These are phyloP conservation scores for Gadus chalcogrammus DNA, from an alignment of 2,113 vertebrate genomes.

Conservation along the genomic window DNA sequence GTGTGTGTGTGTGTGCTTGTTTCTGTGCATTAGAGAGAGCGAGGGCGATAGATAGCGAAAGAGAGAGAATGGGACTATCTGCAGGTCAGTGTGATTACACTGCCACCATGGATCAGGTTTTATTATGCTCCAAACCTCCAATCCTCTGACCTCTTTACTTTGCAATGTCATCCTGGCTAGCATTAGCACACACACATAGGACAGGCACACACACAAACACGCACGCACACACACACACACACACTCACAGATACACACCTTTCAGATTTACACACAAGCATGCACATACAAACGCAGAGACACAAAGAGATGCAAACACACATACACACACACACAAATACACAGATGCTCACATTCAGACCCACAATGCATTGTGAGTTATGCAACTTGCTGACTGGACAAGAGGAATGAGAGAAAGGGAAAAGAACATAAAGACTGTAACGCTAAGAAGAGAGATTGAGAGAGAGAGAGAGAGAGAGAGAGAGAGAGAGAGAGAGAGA, in stretches of 20 bases:
- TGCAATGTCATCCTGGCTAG: slow-evolving; percentile 64
- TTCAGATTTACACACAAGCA: not conserved
- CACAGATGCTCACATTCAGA: slow-evolving; percentile 44
- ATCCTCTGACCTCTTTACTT: slow-evolving; percentile 56
- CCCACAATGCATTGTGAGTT: slow-evolving; percentile 62
- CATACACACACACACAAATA: not conserved
- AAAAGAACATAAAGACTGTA: not conserved
- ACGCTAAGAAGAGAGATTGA: no score
- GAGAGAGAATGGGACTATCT: not conserved
- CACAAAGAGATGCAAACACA: slow-evolving; percentile 21
- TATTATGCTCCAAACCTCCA: slow-evolving; percentile 69
- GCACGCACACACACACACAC: slow-evolving; percentile 31
- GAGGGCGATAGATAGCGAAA: no score
- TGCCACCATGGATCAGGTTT: slow-evolving; percentile 71
- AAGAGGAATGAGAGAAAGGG: slow-evolving; percentile 33
- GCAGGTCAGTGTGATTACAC: slow-evolving; percentile 56
- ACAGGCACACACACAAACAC: slow-evolving; percentile 21
- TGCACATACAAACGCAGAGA: slow-evolving; percentile 31
- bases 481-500: slow-evolving; percentile 40
- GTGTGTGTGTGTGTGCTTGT: no score
- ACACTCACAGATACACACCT: not conserved
- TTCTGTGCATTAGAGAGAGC: no score
- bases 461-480: slow-evolving; percentile 42
- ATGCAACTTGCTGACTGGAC: slow-evolving; percentile 69
- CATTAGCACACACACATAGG: slow-evolving; percentile 39